Conservation (phyloP, 2,797 vertebrate species). For the Tapirus indicus region DNA sequence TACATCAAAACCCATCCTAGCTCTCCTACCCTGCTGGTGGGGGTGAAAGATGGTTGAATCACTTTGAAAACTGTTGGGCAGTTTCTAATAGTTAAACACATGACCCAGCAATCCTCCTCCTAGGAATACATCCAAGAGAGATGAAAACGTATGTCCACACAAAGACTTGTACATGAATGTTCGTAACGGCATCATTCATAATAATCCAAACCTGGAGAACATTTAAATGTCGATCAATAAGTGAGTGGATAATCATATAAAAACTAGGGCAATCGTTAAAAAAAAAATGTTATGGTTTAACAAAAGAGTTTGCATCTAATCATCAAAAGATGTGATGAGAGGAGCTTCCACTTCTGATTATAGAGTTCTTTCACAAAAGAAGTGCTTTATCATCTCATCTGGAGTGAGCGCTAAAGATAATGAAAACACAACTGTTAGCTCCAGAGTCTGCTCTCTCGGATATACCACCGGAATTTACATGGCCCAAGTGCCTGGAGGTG, state of each 20-base stretch:
- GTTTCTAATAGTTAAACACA: neutral
- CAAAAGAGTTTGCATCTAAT: neutral
- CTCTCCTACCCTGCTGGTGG: neutral
- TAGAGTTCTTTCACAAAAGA: neutral
- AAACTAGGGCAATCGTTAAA: neutral
- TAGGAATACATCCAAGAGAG: neutral
- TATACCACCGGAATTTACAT: neutral
- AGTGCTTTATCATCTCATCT: neutral
- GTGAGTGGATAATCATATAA: neutral
- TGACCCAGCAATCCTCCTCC: neutral
- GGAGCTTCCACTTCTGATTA: slow-evolving; percentile 11
- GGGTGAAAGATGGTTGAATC: neutral
- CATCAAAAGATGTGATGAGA: neutral
- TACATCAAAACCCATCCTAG: neutral
- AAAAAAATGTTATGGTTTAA: neutral
- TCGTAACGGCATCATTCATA: neutral
- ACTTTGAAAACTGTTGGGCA: neutral
- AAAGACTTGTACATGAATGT: neutral
- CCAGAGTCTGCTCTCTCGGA: neutral
- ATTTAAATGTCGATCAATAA: neutral
- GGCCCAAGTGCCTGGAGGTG: neutral
- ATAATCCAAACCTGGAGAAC: neutral
- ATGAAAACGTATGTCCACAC: neutral
- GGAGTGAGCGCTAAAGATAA: neutral
- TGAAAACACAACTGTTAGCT: neutral